Evolutionary conservation across 2,888 invertebrate genomes (phyloP), one percentile per base, ranked within the genome.

Genomic region (Heliconius sara): DNA sequence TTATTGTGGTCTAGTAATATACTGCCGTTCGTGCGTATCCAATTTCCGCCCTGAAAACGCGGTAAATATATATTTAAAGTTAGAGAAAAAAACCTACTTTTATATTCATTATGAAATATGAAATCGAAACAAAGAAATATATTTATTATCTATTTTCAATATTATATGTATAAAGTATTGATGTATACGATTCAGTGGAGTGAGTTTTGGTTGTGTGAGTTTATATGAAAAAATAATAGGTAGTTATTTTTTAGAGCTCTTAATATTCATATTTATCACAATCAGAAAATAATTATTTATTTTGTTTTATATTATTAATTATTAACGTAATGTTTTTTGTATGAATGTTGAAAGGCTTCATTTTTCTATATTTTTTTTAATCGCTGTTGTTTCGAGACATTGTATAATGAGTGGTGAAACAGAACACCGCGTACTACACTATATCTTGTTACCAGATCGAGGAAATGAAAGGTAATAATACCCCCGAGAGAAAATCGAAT

Each of bases 1-100:
- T 82, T 79, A 80, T 78, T 80, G 82, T 79, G 76, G 81, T 78
- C 78, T 78, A 78, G 83, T 81, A 80, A 83, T 82, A 76, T 77
- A 81, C 77, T 80, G 72, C 79, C 82, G 80, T 84, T 82, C 81
- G 78, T 82, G 79, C 77, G 83, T 80, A 77, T 82, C 79, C 83
- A 83, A 84, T 84, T 79, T 83, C 83, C 82, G 81, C 68, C 71
- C 34, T 22, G 76, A 78, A 72, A 72, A 47, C 47, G n/a, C 65
- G 30, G 67, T 68, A 76, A 77, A 78, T 57, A 73, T 39, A 34
- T 13, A 39, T 57, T 78, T 57, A 67, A 73, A 65, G 67, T 73
- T 78, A 78, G 78, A 67, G 73, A 78, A 78, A 78, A 77, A 73
- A 73, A 60, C 22, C 6, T 22, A 73, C 57, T 73, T 73, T 73